Base-by-base conservation (phyloP, 2,113 vertebrate species). In the Pelusios castaneus region DNA sequence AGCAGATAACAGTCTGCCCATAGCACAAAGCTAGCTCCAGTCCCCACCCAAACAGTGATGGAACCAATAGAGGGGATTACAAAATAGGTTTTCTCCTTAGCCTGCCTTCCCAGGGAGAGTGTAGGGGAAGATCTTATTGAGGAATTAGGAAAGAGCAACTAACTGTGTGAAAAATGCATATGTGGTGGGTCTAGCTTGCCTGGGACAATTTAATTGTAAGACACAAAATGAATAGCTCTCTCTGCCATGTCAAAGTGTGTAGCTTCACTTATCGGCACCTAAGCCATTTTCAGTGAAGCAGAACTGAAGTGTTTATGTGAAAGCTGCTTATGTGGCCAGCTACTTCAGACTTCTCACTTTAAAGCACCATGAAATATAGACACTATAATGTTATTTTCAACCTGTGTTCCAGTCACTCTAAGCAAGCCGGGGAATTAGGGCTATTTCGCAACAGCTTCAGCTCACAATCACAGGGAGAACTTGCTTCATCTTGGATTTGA, bases 281-380 rank as follows among this genome's bases (percentile, higher is more conserved):
- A 96, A 97, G 87, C 95, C 91, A 22, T 73, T 51, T 24, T 85
- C 19, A 1, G 60, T 90, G 96, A 91, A 95, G 96, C 95, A 97
- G 95, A 97, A 97, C 96, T 88, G 95, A 97, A 92, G 89, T 31
- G 93, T 95, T 97, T 97, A 96, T 8, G 88, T 47, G 94, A 96
- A 97, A 97, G 93, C 96, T 80, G 95, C 94, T 97, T 97, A 97
- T 95, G 93, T 87, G 91, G 54, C 82, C 86, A 73, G 91, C 75
- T 92, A 82, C 92, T 91, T 3, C 9, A 89, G 94, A 95, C 84
- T 41, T 52, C 95, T 96, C 90, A 16, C 93, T 91, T 17, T 84
- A 96, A 96, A 97, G 79, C 0, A 85, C 86, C 95, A 89, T 96
- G 95, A 96, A 97, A 97, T 70, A 91, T 88, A 89, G 85, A 93